Evolutionary conservation across 2,797 vertebrate species (phyloP).

Genomic region (Typhlichthys eigenmanni): DNA sequence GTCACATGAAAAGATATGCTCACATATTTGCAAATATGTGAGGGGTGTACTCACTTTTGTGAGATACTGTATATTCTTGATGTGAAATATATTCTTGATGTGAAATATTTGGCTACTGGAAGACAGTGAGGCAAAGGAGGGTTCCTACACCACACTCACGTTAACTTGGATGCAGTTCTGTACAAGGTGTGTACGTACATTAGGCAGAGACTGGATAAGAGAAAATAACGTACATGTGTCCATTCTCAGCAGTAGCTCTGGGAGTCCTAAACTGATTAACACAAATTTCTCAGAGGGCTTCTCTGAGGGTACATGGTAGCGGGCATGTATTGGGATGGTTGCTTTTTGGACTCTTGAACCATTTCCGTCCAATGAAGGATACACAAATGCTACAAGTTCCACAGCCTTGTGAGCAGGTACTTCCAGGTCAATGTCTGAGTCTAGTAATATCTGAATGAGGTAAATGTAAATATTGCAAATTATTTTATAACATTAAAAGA

Average conservation of each 20-base stretch:
- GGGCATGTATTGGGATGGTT: constrained; percentile 83
- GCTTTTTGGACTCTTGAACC: constrained; percentile 63
- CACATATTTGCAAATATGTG: no score
- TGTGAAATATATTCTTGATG: no score
- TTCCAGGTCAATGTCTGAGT: constrained; percentile 83
- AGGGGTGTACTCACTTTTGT: no score
- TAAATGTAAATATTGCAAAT: not conserved
- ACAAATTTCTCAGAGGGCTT: constrained; percentile 35
- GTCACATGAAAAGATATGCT: no score
- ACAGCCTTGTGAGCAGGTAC: constrained; percentile 83
- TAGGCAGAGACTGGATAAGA: not conserved
- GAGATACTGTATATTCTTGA: no score
- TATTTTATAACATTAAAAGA: not conserved
- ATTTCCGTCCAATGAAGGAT: constrained; percentile 55
- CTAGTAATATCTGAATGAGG: constrained; percentile 77
- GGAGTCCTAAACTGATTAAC: constrained; percentile 69
- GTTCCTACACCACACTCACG: no score
- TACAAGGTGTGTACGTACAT: not conserved
- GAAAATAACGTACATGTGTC: constrained; percentile 74
- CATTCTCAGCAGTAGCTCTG: constrained; percentile 80
- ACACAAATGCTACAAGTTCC: constrained; percentile 76
- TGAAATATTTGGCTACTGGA: no score
- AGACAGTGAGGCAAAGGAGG: no score
- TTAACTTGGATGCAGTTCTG: no score
- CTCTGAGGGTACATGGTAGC: constrained; percentile 84